phyloP scores from a whole-genome alignment of 2,888 invertebrate genomes.

The Xestia rhomboidea region DNA sequence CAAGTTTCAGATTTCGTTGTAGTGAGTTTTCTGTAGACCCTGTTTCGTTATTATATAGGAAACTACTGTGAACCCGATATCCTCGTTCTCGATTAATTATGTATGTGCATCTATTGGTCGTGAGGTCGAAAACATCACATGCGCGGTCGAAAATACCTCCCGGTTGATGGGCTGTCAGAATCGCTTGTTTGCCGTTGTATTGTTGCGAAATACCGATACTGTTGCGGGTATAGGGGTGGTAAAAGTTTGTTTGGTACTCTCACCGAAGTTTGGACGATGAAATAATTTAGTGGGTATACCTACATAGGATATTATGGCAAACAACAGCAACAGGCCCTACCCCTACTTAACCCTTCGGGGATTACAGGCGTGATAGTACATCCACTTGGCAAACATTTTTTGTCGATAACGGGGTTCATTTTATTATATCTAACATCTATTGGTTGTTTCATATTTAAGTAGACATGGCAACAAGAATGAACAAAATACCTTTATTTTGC shows the following conservation, averaged over 20 bases:
- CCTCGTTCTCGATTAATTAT: conserved; percentile 75
- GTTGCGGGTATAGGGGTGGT: background rate
- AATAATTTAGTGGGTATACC: conserved; percentile 17
- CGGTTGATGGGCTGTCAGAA: conserved; percentile 55
- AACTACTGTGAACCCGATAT: conserved; percentile 66
- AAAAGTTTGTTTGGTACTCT: conserved; percentile 5
- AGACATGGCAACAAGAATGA: background rate
- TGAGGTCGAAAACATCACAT: conserved; percentile 69
- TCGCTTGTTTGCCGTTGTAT: conserved; percentile 34
- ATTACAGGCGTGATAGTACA: no score
- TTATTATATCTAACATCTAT: background rate
- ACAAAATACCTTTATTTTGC: background rate
- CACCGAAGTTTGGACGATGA: conserved; percentile 2
- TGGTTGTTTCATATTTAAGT: background rate
- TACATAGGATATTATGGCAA: background rate
- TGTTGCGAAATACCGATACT: conserved; percentile 43
- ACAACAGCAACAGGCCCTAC: no score
- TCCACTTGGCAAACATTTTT: background rate
- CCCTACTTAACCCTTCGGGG: no score
- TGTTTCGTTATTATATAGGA: conserved; percentile 40
- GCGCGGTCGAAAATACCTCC: conserved; percentile 50
- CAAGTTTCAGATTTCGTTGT: background rate
- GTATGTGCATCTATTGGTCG: conserved; percentile 78
- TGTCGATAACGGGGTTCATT: background rate
- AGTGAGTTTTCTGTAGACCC: conserved; percentile 37